phyloP scores from a whole-genome alignment of 1,140 invertebrate species.

The Ceratina calcarata region DNA sequence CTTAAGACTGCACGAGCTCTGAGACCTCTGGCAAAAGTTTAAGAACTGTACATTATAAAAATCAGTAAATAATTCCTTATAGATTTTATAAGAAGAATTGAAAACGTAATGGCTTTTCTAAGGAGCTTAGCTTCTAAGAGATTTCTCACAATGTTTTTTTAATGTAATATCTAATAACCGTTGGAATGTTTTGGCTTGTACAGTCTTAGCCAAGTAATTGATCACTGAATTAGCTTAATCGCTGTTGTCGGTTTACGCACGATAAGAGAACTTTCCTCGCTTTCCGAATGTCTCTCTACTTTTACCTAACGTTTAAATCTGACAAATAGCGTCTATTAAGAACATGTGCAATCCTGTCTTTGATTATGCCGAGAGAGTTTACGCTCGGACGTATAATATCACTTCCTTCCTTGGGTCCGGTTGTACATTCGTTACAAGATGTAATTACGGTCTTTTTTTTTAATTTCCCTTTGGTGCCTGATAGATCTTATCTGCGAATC shows the following conservation, averaged over 20 bases:
- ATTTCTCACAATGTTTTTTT: too few species aligned
- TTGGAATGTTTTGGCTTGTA: too few species aligned
- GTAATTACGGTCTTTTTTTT: neutral
- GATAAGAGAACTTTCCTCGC: neutral
- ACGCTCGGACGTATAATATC: neutral
- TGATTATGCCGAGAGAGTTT: neutral
- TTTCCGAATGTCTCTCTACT: neutral
- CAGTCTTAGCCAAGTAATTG: neutral
- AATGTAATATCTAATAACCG: too few species aligned
- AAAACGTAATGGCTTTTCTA: too few species aligned
- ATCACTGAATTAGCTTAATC: slow-evolving; percentile 21
- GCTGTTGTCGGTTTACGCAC: neutral
- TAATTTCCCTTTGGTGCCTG: too few species aligned
- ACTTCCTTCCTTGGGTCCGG: neutral
- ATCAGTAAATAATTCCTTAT: too few species aligned
- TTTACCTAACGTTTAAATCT: neutral
- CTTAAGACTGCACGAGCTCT: neutral
- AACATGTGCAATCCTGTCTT: too few species aligned
- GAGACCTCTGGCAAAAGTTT: too few species aligned
- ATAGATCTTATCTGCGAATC: neutral
- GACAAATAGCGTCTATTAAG: too few species aligned
- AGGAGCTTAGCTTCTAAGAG: too few species aligned
- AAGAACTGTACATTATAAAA: too few species aligned
- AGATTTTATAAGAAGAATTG: too few species aligned
- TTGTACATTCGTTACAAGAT: neutral